phyloP scores from a whole-genome alignment of 2,888 invertebrate genomes.

The Cosmia pyralina region DNA sequence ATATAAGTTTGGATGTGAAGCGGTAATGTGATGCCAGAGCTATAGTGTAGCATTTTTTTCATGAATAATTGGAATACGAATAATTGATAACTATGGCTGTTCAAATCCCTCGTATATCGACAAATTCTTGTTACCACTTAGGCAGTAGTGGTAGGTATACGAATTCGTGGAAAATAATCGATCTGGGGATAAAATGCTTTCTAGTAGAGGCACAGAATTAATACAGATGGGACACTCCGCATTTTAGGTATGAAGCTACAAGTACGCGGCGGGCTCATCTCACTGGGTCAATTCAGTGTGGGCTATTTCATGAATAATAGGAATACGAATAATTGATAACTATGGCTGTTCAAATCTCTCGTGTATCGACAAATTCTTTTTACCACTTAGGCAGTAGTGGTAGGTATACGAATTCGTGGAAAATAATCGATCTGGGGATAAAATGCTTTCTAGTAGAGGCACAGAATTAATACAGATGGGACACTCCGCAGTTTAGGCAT shows the following conservation, averaged over 20 bases:
- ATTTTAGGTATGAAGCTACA: too few relatives aligned
- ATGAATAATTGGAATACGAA: constrained; percentile 3
- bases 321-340: not conserved
- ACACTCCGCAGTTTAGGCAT: too few relatives aligned
- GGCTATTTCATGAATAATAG: constrained; percentile 8
- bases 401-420: not conserved
- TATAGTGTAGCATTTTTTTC: constrained; percentile 3
- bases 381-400: not conserved
- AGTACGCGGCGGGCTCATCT: too few relatives aligned
- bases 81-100: not conserved
- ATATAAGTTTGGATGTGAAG: constrained; percentile 38
- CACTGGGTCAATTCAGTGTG: too few relatives aligned
- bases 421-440: not conserved
- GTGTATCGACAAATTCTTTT: not conserved
- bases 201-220: too few relatives aligned
- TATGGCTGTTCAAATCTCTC: not conserved
- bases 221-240: too few relatives aligned
- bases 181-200: not conserved
- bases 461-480: too few relatives aligned
- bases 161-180: not conserved
- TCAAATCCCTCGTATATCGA: not conserved
- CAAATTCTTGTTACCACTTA: not conserved
- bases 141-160: not conserved
- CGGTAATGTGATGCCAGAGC: constrained; percentile 7
- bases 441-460: not conserved